Percentiles rank a stretch among this genome's conserved stretches.
phyloP scores from a whole-genome alignment of 2,113 vertebrate species.

The Neotoma lepida region DNA sequence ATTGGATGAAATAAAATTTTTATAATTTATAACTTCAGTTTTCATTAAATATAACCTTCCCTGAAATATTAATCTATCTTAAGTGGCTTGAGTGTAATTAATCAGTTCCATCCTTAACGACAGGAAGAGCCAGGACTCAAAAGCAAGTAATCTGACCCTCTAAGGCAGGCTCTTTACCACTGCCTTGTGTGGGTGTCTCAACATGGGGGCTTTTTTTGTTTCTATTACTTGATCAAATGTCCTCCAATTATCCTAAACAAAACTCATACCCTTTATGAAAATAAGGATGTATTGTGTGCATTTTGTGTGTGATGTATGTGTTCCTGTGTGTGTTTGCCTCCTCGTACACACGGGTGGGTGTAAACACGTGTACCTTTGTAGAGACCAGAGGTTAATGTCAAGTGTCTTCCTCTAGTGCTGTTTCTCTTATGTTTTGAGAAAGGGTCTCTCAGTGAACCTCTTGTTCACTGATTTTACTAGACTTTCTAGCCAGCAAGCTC shows the following conservation, averaged over 20 bases:
- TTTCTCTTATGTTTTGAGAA: too few species aligned
- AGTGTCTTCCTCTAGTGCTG: background rate
- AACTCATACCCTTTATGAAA: background rate
- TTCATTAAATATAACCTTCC: slow-evolving; percentile 33
- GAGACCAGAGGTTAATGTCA: background rate
- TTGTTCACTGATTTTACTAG: background rate
- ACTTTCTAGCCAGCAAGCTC: background rate
- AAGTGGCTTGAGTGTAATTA: slow-evolving; percentile 8
- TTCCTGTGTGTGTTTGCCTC: background rate
- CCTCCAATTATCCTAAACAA: slow-evolving; percentile 1
- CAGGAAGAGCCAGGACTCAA: background rate
- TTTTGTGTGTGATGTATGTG: background rate
- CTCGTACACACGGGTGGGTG: background rate
- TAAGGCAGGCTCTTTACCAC: background rate
- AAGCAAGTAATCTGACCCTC: background rate
- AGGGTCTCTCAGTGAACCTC: background rate
- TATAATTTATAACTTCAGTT: slow-evolving; percentile 47
- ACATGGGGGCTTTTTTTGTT: background rate
- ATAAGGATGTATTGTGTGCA: background rate
- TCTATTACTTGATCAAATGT: background rate
- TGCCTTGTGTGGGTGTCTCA: background rate
- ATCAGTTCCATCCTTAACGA: background rate
- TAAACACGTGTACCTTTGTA: background rate
- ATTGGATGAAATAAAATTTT: slow-evolving; percentile 16
- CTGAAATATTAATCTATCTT: slow-evolving; percentile 50